Conservation (phyloP, 64 coral and sea anemone species). For the Pocillopora damicornis region DNA sequence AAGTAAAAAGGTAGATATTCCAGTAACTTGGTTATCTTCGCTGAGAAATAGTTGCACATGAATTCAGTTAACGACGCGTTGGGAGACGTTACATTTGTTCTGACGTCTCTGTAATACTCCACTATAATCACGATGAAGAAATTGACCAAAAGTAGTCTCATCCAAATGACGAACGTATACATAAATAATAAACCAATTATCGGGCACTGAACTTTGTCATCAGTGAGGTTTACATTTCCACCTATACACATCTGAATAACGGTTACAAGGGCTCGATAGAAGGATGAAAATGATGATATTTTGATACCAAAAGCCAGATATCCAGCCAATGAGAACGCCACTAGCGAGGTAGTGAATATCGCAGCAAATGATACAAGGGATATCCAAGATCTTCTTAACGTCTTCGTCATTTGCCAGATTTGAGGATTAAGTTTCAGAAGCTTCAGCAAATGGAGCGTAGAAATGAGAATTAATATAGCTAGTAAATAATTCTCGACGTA, state of each 20-base stretch:
- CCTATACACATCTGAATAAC: constrained; percentile 24
- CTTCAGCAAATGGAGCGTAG: constrained; percentile 25
- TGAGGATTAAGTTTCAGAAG: constrained; percentile 35
- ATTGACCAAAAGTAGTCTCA: constrained; percentile 26
- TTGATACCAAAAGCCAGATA: constrained; percentile 31
- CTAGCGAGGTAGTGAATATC: neutral
- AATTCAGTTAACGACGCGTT: neutral
- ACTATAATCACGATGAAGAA: constrained; percentile 32
- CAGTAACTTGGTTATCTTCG: neutral
- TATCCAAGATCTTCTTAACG: constrained; percentile 17
- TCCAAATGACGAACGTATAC: neutral
- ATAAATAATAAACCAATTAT: constrained; percentile 3
- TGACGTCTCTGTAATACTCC: neutral
- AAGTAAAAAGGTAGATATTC: neutral
- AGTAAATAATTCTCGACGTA: constrained; percentile 27
- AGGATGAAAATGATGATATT: constrained; percentile 17
- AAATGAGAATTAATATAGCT: constrained; percentile 20
- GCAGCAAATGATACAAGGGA: constrained; percentile 21
- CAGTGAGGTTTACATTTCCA: neutral
- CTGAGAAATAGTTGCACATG: neutral
- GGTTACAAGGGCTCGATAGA: neutral
- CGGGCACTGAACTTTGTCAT: neutral
- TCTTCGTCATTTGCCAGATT: constrained; percentile 13
- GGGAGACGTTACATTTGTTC: neutral
- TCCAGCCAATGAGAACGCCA: constrained; percentile 22